phyloP scores from a whole-genome alignment of 2,888 invertebrate species.

The Xestia sexstrigata region DNA sequence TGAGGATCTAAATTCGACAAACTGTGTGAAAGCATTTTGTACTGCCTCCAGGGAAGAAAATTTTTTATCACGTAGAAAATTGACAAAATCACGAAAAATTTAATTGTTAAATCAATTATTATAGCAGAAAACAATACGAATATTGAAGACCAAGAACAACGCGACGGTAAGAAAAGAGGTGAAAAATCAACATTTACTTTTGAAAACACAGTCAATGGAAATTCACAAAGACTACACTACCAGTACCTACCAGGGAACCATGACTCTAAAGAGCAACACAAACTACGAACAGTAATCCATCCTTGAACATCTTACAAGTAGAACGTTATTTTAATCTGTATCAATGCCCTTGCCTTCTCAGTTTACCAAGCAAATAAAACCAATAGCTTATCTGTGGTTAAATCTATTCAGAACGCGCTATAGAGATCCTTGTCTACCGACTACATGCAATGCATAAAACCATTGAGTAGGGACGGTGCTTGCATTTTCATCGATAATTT shows the following conservation, averaged over 20 bases:
- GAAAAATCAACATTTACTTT: background rate
- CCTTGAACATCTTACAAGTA: constrained; percentile 27
- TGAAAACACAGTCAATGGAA: background rate
- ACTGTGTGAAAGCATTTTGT: no score
- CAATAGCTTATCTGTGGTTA: constrained; percentile 58
- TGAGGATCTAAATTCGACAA: no score
- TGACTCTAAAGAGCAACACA: background rate
- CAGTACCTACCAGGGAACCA: constrained; percentile 33
- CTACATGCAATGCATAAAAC: constrained; percentile 44
- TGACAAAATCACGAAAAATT: no score
- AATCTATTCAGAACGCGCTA: constrained; percentile 45
- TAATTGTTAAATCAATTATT: no score
- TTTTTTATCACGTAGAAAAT: no score
- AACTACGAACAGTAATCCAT: constrained; percentile 32
- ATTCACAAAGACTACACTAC: background rate
- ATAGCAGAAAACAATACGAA: background rate
- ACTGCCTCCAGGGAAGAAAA: no score
- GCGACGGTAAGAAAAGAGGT: background rate
- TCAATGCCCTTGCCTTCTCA: constrained; percentile 44
- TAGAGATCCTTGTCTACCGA: constrained; percentile 43
- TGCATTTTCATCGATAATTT: background rate
- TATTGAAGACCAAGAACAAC: background rate
- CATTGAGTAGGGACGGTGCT: background rate
- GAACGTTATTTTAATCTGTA: constrained; percentile 49
- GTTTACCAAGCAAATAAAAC: constrained; percentile 42